Percentiles rank a stretch among this genome's conserved stretches.
phyloP scores from a whole-genome alignment of 2,888 invertebrate species.

The Spilosoma lubricipeda region DNA sequence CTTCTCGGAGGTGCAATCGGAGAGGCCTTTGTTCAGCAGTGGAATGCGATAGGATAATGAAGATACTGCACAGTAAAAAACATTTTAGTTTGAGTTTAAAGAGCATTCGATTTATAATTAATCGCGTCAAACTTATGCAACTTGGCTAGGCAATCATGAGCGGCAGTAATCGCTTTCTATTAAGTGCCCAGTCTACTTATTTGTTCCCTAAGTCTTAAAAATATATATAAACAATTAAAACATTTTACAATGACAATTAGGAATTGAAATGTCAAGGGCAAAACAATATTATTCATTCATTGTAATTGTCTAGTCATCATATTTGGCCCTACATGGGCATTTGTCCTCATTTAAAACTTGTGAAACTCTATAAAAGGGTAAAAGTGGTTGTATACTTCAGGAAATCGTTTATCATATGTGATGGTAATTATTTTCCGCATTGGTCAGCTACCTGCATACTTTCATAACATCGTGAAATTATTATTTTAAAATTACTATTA shows the following conservation, averaged over 20 bases:
- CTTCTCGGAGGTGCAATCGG: too few species aligned
- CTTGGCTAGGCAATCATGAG: too few species aligned
- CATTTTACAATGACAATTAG: too few species aligned
- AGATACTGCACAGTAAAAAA: too few species aligned
- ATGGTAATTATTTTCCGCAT: not conserved
- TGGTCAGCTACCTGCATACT: not conserved
- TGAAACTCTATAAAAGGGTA: conserved; percentile 11
- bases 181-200: not conserved
- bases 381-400: conserved; percentile 10
- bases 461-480: not conserved
- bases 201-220: not conserved
- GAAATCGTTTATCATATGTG: conserved; percentile 4
- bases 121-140: too few species aligned
- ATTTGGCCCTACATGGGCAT: conserved; percentile 6
- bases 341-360: conserved; percentile 15
- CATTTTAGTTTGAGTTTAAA: too few species aligned
- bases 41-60: too few species aligned
- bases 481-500: too few species aligned
- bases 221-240: not conserved
- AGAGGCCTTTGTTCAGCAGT: too few species aligned
- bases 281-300: conserved; percentile 1
- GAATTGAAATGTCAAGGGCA: conserved; percentile 1
- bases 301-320: not conserved
- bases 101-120: too few species aligned
- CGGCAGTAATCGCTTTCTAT: too few species aligned